phyloP scores from a whole-genome alignment of 2,888 invertebrate genomes.

The Diadegma fenestrale region DNA sequence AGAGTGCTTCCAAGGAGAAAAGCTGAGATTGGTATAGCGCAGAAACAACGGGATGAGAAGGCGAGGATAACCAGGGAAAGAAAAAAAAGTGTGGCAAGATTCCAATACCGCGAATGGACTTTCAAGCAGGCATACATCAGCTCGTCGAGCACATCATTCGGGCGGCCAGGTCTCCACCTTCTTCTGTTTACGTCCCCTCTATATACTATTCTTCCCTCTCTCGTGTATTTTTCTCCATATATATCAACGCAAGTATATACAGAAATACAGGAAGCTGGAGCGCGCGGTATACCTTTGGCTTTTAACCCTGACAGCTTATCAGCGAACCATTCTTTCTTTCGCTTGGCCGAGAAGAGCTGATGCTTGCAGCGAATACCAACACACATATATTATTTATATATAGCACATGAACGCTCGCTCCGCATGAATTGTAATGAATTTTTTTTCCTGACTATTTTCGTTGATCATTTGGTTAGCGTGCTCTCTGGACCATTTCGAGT shows the following conservation, averaged over 20 bases:
- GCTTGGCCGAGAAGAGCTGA: slow-evolving; percentile 36
- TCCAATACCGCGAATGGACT: slow-evolving; percentile 84
- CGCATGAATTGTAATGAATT: neutral
- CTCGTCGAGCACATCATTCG: slow-evolving; percentile 66
- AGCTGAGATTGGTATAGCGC: slow-evolving; percentile 23
- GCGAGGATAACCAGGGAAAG: slow-evolving; percentile 9
- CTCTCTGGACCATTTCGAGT: neutral
- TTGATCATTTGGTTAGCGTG: neutral
- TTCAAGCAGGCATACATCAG: slow-evolving; percentile 84
- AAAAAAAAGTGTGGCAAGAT: slow-evolving; percentile 73
- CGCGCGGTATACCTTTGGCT: slow-evolving; percentile 58
- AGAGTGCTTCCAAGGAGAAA: slow-evolving; percentile 16
- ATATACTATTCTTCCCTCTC: slow-evolving; percentile 50
- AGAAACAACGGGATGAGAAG: neutral
- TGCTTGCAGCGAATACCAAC: slow-evolving; percentile 21
- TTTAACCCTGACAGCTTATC: slow-evolving; percentile 66
- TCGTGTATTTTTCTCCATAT: slow-evolving; percentile 22
- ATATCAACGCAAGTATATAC: neutral
- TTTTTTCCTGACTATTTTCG: neutral
- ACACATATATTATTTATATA: slow-evolving; percentile 45
- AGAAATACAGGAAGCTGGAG: slow-evolving; percentile 18
- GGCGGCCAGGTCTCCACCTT: slow-evolving; percentile 54
- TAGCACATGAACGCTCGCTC: neutral
- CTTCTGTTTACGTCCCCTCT: slow-evolving; percentile 51
- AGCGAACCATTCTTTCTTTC: slow-evolving; percentile 57